Evolutionary conservation across 2,888 invertebrate species (phyloP), one percentile per base, ranked within the genome.

Genomic region (Agrotis clavis): DNA sequence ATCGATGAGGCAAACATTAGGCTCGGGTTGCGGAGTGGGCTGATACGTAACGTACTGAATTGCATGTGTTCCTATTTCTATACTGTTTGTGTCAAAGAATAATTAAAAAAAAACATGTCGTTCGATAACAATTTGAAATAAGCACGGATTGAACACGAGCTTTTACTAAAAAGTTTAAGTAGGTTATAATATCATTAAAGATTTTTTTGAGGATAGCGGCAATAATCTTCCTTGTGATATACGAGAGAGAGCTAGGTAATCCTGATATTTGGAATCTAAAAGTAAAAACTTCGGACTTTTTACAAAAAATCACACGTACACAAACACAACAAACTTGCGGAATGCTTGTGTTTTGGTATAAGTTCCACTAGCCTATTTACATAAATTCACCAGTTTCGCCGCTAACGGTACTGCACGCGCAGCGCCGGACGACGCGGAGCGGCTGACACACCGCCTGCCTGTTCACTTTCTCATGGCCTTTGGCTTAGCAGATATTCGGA

Each of bases 381-480:
- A 90, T 90, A 90, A 89, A 90, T 90, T 90, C 84, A 89, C 89
- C 86, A 90, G 92, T 90, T 94, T 94, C 94, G 93, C 93, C 83
- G 91, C 75, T 95, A 95, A 95, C 96, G 95, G 95, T 94, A 94
- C 89, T 77, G 72, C 79, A 30, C 65, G 56, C 79, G 72, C 56
- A 70, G 75, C 71, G 74, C 59, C 78, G 63, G 76, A 77, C 76
- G 77, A 74, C 66, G 73, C 81, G 72, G 69, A 72, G 77, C 82
- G 81, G 80, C n/a, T n/a, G n/a, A n/a, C n/a, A n/a, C 66, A 61
- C 60, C 67, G 51, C 68, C 63, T 19, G 84, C 51, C 54, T 47
- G 83, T 92, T 95, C 94, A 95, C 95, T 95, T 95, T 95, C 95
- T 88, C 90, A 85, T 88, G 89, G 88, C 87, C 90, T 91, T 90